Percentiles rank a stretch among this genome's conserved stretches.
Conservation (phyloP, 2,113 vertebrate genomes). For the Planiliza haematocheilus region DNA sequence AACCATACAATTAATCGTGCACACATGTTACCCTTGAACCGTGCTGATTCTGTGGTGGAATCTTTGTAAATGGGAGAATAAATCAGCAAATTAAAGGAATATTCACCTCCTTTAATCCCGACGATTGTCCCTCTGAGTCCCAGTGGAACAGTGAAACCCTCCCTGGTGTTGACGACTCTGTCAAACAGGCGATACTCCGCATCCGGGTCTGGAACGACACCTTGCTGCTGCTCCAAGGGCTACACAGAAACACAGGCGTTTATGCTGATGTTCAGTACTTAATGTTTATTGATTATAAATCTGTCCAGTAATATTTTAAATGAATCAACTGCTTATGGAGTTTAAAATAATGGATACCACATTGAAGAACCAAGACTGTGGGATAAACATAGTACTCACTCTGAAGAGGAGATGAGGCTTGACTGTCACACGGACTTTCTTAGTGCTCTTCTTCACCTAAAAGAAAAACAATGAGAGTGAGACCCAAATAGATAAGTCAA, state of each 20-base stretch:
- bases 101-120: constrained; percentile 96
- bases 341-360: too few species aligned
- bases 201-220: constrained; percentile 91
- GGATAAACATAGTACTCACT: constrained; percentile 81
- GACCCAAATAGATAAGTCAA: not conserved
- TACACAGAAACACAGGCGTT: constrained; percentile 55
- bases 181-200: constrained; percentile 95
- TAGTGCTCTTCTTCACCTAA: constrained; percentile 91
- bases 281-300: too few species aligned
- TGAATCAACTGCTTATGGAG: too few species aligned
- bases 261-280: too few species aligned
- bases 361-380: too few species aligned
- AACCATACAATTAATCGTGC: not conserved
- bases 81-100: not conserved
- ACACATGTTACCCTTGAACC: not conserved
- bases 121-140: constrained; percentile 95
- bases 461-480: constrained; percentile 20
- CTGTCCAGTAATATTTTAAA: too few species aligned
- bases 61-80: not conserved
- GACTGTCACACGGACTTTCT: constrained; percentile 97
- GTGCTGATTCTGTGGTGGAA: not conserved
- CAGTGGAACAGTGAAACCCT: constrained; percentile 94
- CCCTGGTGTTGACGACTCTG: constrained; percentile 94
- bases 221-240: constrained; percentile 95
- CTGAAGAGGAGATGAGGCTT: constrained; percentile 96